Evolutionary conservation across 2,113 vertebrate genomes (phyloP), one percentile per base, ranked within the genome.

Genomic region (Tapirus terrestris): DNA sequence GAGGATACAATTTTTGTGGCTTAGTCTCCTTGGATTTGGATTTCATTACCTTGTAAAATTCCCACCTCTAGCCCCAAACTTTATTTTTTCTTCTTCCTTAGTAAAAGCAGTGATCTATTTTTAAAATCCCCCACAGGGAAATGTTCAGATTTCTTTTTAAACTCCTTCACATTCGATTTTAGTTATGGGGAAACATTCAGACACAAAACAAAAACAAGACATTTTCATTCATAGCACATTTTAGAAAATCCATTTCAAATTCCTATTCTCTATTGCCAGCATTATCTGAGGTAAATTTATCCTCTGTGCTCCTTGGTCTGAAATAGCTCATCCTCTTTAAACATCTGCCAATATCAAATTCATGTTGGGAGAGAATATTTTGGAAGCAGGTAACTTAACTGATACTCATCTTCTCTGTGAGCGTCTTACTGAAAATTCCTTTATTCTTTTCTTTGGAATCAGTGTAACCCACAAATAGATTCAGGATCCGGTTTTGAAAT

Each of bases 81-180:
- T 68, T 43, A 20, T 58, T 63, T 58, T 58, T 77, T 33, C 31
- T 67, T 58, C n/a, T 31, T 65, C 67, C 53, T 97, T 93, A 65
- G 51, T 43, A 67, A 95, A 84, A 80, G 31, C 60, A 75, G 29
- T 76, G 53, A 93, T 82, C 48, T n/a, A 43, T 43, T 85, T 93
- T 36, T 36, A 88, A 76, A 92, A 39, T 77, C 20, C 12, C 51
- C 58, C 25, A 77, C 48, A 58, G 33, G 58, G 20, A 95, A 79
- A 65, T 91, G 73, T 94, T 96, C 85, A 72, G 68, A 79, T 93
- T 93, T 96, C 65, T 93, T 94, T 97, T 93, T 51, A 95, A 97
- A 81, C 12, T 51, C 5, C 51, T 39, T 48, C 43, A 5, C 68
- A 23, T 82, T 97, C 7, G 6, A 96, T 92, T 85, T 91, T 76